Base-by-base conservation (phyloP, 1,140 invertebrate species). In the Pinna nobilis region DNA sequence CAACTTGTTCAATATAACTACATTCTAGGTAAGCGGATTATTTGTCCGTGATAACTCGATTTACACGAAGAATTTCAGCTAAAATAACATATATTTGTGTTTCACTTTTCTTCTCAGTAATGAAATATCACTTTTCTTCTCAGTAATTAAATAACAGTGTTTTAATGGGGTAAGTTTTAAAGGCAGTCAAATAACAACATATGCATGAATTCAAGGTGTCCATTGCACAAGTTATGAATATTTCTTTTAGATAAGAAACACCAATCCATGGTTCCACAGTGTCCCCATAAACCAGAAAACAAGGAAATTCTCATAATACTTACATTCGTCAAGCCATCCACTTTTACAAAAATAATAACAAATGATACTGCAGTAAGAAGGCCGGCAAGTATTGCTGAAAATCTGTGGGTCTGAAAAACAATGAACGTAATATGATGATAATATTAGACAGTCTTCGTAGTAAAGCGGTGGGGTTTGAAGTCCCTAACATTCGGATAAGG, bases 371-470 rank as follows among this genome's bases (percentile, higher is more conserved):
- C 89, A 0, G 95, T 96, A 73, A 97, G 90, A 41, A 92, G 61
- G 92, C 95, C 94, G 0, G 95, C 95, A 1, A 93, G 78, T n/a
- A 95, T 88, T 94, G 97, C 97, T 72, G 96, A 92, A 64, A 94
- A 91, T 79, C 95, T 91, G 89, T 97, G 96, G 91, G 94, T 94
- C 95, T 96, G 88, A 32, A 91, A 79, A 76, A 33, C 15, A 50
- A 41, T 35, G 32, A 23, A 23, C 23, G 7, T 51, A 51, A 51
- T 51, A 11, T n/a, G n/a, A n/a, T n/a, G n/a, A n/a, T n/a, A n/a
- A n/a, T n/a, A n/a, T n/a, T n/a, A n/a, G n/a, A n/a, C n/a, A n/a
- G n/a, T n/a, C n/a, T n/a, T n/a, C n/a, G n/a, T n/a, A n/a, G n/a
- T n/a, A n/a, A n/a, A n/a, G n/a, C n/a, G n/a, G n/a, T n/a, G n/a